Base-by-base conservation (phyloP, 2,888 invertebrate species). In the Laspeyria flexula region DNA sequence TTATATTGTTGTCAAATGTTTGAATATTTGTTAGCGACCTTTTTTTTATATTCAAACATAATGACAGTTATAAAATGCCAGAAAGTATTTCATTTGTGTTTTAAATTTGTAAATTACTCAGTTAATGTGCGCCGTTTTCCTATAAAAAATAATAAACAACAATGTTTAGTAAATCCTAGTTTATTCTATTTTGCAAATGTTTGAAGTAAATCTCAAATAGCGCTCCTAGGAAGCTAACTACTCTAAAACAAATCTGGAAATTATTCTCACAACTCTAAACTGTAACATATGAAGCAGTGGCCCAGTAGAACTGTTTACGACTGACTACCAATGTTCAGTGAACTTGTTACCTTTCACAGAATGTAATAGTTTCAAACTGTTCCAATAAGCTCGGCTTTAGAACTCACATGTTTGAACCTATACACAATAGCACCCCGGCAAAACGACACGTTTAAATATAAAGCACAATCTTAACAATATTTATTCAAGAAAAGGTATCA, bases 401-500 rank as follows among this genome's bases (percentile, higher is more conserved):
- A 27, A 35, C 29, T 15, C 37, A 41, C 45, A 43, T 34, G 34
- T 49, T 55, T 41, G 34, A 38, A 7, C 31, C 46, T 31, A 56
- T 45, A 50, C 52, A 55, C 44, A 54, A 50, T 41, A 40, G 47
- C 43, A 25, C 37, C 41, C 45, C 41, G 21, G 50, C 12, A 48
- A 25, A 55, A 41, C 44, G 50, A 50, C 48, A 53, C 34, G 46
- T 55, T 51, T 30, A 43, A 49, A 55, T 49, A 60, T 49, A 54
- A 51, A 38, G 16, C 51, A 41, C 51, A 60, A 64, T 50, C 43
- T 53, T 45, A 37, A 39, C 50, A 55, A 55, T 38, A 33, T n/a
- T 6, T 44, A 44, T 54, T 54, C 48, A 42, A 53, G 47, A 56
- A 65, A 53, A 60, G 7, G 7, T 52, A 48, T 40, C 52, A 55